Base-by-base conservation (phyloP, 2,113 vertebrate genomes). In the Poecilia latipinna region DNA sequence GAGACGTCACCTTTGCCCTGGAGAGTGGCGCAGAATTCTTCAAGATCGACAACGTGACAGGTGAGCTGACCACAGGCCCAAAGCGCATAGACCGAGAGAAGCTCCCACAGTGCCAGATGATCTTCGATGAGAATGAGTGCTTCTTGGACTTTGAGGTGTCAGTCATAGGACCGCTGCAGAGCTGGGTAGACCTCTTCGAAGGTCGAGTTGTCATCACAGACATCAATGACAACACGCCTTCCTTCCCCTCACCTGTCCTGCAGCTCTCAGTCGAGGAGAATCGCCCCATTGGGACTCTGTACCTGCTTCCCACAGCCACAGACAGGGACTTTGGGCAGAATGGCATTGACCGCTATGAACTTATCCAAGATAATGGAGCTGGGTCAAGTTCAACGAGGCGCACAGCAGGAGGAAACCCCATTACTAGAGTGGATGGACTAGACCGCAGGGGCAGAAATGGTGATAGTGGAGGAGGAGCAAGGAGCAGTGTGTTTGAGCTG, bases 61-160 rank as follows among this genome's bases (percentile, higher is more conserved):
- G 97, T 29, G 97, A 98, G 93, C 95, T 99, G 93, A 98, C 96
- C 62, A 99, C 98, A 3, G 96, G 96, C 68, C 93, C 95, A 62
- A 88, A 95, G 86, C 96, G 97, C 90, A 97, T 98, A 33, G 98
- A 98, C 95, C 94, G 98, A 31, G 98, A 99, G 91, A 98, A 98
- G 94, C 95, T 98, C 63, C 94, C 96, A 51, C 97, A 98, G 94
- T 98, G 98, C 90, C 96, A 98, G 94, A 97, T 98, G 97, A 98
- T 99, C 87, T 98, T 98, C 92, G 98, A 99, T 79, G 98, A 98
- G 86, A 98, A 98, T 19, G 98, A 99, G 91, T 98, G 97, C 66
- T 98, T 98, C 94, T 78, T 98, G 89, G 96, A 99, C 95, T 99
- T 98, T 88, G 98, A 99, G 85, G 97, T 98, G 89, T 98, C 97